Percentiles rank a stretch among this genome's conserved stretches.
Evolutionary conservation across 2,797 vertebrate species (phyloP).

Genomic region (Acipenser oxyrinchus): DNA sequence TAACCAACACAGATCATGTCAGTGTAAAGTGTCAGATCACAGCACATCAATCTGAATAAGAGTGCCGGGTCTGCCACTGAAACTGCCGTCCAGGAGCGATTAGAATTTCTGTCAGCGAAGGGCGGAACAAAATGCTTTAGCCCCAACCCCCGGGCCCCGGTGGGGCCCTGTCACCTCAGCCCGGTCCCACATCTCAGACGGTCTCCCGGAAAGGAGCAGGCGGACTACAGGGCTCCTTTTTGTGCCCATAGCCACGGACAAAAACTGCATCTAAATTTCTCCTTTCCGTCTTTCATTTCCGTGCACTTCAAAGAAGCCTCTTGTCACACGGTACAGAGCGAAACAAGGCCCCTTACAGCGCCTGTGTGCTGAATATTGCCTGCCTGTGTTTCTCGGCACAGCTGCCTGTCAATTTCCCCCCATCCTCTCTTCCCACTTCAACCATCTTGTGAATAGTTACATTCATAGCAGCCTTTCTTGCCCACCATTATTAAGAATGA

Average conservation of each 20-base stretch:
- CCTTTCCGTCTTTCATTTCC: not conserved
- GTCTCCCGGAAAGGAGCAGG: conserved; percentile 1
- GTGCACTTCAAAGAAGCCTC: conserved; percentile 8
- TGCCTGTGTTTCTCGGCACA: conserved; percentile 5
- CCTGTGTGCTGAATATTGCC: conserved; percentile 14
- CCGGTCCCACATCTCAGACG: not conserved
- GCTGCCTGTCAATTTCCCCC: conserved; percentile 7
- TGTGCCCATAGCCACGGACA: conserved; percentile 1
- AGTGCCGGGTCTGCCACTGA: not conserved
- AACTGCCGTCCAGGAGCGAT: not conserved
- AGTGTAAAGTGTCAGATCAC: conserved; percentile 1
- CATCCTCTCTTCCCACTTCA: not conserved
- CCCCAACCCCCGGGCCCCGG: not conserved
- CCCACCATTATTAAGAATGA: conserved; percentile 7
- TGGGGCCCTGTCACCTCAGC: too few relatives aligned
- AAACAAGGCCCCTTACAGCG: conserved; percentile 17
- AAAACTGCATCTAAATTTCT: not conserved
- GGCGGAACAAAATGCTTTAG: not conserved
- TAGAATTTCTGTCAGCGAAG: not conserved
- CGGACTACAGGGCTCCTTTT: conserved; percentile 4
- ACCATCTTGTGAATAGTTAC: conserved; percentile 13
- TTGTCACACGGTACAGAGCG: conserved; percentile 3
- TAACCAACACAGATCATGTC: not conserved
- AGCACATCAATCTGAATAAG: not conserved
- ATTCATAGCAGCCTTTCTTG: conserved; percentile 13